Conservation (phyloP, 2,113 vertebrate species). For the Miniopterus natalensis region DNA sequence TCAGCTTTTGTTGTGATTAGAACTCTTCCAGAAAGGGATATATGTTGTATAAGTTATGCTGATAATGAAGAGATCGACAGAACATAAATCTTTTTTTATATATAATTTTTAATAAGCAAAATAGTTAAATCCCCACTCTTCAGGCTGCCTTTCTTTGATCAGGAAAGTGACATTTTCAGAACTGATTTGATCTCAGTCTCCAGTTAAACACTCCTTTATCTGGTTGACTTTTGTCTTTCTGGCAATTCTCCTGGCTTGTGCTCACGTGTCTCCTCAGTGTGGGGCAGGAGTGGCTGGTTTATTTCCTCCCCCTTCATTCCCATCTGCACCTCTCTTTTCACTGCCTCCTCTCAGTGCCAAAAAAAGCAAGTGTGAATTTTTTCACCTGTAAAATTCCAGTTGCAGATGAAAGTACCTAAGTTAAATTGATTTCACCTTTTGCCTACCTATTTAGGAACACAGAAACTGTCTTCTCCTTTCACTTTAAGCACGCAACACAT, state of each 20-base stretch:
- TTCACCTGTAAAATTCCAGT: neutral
- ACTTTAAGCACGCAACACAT: neutral
- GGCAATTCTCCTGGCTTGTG: neutral
- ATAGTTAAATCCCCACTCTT: neutral
- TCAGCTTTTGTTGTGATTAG: neutral
- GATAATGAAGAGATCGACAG: neutral
- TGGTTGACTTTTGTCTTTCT: neutral
- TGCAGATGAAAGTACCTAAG: neutral
- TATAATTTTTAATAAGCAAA: neutral
- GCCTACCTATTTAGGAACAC: neutral
- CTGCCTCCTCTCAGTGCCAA: neutral
- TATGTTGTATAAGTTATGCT: neutral
- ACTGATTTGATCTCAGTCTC: neutral
- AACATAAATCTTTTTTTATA: neutral
- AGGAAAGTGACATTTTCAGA: slow-evolving; percentile 48
- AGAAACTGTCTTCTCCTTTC: neutral
- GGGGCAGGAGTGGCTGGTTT: neutral
- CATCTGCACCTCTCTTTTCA: neutral
- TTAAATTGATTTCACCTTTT: slow-evolving; percentile 9
- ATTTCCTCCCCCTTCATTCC: neutral
- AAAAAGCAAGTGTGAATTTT: neutral
- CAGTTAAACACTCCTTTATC: neutral
- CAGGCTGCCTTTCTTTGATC: neutral
- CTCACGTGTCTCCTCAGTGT: neutral
- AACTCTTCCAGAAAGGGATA: neutral